Conservation (phyloP, 2,113 vertebrate species). For the Nansenia antarctica region DNA sequence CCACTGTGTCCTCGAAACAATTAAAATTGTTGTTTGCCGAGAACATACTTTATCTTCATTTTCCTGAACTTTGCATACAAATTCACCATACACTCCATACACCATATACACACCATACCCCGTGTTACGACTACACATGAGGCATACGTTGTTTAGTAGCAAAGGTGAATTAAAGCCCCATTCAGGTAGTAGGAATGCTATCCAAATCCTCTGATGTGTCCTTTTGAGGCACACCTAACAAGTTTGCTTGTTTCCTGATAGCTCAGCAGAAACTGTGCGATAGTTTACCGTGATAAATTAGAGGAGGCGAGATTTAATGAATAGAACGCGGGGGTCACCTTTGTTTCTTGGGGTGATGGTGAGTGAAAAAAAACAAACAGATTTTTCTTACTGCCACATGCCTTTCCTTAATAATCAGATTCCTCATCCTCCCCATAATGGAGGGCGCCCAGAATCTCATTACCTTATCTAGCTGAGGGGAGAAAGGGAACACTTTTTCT, state of each 20-base stretch:
- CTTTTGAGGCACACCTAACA: constrained; percentile 89
- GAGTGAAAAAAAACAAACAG: constrained; percentile 85
- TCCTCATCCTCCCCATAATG: constrained; percentile 91
- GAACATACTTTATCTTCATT: constrained; percentile 70
- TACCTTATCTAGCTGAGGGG: constrained; percentile 93
- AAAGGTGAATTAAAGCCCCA: constrained; percentile 58
- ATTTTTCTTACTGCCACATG: constrained; percentile 99
- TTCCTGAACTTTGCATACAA: constrained; percentile 61
- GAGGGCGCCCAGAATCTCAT: constrained; percentile 92
- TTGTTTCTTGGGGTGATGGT: constrained; percentile 91
- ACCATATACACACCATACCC: constrained; percentile 12
- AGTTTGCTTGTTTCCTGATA: constrained; percentile 85
- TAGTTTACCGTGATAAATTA: constrained; percentile 92
- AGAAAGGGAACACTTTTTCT: constrained; percentile 78
- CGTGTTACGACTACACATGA: constrained; percentile 44
- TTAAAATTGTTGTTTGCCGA: constrained; percentile 54
- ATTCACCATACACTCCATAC: constrained; percentile 17
- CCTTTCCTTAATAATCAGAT: constrained; percentile 98
- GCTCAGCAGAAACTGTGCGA: constrained; percentile 92
- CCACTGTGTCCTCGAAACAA: constrained; percentile 66
- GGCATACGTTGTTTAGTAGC: constrained; percentile 48
- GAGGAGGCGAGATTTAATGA: constrained; percentile 94
- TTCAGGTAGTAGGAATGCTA: constrained; percentile 59
- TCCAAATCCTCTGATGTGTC: constrained; percentile 73
- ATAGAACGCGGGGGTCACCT: constrained; percentile 90